phyloP scores from a whole-genome alignment of 2,888 invertebrate genomes.

The Ectemnius continuus region DNA sequence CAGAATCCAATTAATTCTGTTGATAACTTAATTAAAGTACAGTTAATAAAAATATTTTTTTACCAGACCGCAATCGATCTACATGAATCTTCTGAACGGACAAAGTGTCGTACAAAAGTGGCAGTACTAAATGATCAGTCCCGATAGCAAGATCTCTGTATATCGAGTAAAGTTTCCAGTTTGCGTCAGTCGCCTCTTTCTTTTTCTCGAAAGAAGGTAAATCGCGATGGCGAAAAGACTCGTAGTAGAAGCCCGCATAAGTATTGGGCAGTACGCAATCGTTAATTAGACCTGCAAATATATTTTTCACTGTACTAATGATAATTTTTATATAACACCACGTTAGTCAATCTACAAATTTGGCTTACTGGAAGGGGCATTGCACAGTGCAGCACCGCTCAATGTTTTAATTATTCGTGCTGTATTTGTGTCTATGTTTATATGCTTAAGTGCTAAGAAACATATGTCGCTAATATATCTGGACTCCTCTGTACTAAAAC shows the following conservation, averaged over 20 bases:
- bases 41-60: not conserved
- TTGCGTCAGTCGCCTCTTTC: slow-evolving; percentile 8
- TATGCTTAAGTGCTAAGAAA: slow-evolving; percentile 32
- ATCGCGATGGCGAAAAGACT: slow-evolving; percentile 19
- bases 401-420: slow-evolving; percentile 39
- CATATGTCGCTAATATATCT: slow-evolving; percentile 49
- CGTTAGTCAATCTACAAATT: not conserved
- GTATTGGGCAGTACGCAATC: slow-evolving; percentile 39
- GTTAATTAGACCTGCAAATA: slow-evolving; percentile 52
- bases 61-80: slow-evolving; percentile 12
- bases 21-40: not conserved
- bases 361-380: slow-evolving; percentile 36
- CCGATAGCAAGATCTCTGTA: slow-evolving; percentile 66
- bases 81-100: slow-evolving; percentile 20
- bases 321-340: not conserved
- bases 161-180: slow-evolving; percentile 62
- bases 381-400: slow-evolving; percentile 41
- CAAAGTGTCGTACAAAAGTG: slow-evolving; percentile 56
- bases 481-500: slow-evolving; percentile 38
- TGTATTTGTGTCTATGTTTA: slow-evolving; percentile 29
- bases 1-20: not conserved
- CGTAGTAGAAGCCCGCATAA: slow-evolving; percentile 46
- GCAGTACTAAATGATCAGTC: slow-evolving; percentile 53
- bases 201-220: slow-evolving; percentile 11
- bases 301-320: not conserved